Evolutionary conservation across 2,113 vertebrate species (phyloP).

Genomic region (Protobothrops mucrosquamatus): DNA sequence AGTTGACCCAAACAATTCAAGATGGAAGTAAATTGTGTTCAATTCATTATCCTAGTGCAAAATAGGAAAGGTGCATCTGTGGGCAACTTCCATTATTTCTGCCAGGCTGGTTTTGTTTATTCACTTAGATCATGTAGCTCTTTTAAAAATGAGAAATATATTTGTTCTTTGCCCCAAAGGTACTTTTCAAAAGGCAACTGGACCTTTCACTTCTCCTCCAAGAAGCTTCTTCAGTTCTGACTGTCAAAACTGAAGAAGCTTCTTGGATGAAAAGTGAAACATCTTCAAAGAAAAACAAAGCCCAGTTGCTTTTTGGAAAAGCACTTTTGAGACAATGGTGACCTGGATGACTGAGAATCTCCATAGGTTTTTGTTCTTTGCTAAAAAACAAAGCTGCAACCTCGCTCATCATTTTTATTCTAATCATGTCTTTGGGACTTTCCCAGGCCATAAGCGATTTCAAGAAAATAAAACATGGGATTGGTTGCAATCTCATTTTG

Average conservation of each 20-base stretch:
- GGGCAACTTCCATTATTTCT: neutral
- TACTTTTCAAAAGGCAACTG: neutral
- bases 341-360: neutral
- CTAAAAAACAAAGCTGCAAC: neutral
- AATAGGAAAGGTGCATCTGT: neutral
- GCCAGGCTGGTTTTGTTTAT: neutral
- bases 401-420: neutral
- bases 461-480: neutral
- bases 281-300: neutral
- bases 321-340: neutral
- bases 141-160: neutral
- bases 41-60: neutral
- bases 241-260: neutral
- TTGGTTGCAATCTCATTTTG: neutral
- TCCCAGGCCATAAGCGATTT: neutral
- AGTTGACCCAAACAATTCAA: neutral
- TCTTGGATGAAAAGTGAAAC: neutral
- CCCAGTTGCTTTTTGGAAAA: neutral
- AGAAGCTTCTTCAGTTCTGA: neutral
- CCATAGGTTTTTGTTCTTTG: neutral
- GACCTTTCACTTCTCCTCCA: neutral
- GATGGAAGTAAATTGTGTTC: neutral
- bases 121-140: neutral
- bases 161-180: neutral
- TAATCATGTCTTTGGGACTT: neutral